These are phyloP conservation scores for Bothrops jararaca DNA, from an alignment of 2,113 vertebrate genomes.

Conservation along the genomic window DNA sequence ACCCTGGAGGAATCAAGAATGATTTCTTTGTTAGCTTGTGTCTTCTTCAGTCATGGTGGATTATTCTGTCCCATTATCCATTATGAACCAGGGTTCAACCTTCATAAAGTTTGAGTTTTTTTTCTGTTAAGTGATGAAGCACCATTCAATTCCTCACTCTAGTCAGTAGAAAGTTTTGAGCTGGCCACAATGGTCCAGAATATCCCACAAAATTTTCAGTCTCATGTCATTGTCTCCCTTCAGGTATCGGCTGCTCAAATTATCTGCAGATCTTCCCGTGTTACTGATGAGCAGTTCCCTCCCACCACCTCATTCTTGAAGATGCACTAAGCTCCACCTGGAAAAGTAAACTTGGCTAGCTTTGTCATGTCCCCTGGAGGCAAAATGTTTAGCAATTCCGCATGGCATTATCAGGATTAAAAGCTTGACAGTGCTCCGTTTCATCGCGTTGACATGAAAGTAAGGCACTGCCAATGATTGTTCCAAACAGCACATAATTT, in stretches of 20 bases:
- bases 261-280: not conserved
- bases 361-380: not conserved
- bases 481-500: constrained; percentile 49
- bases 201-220: no score
- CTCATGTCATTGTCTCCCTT: not conserved
- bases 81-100: not conserved
- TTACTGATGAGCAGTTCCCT: not conserved
- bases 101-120: not conserved
- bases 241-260: not conserved
- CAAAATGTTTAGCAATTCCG: not conserved
- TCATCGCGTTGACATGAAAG: constrained; percentile 20
- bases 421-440: not conserved
- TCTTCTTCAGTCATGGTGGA: not conserved
- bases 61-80: not conserved
- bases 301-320: not conserved
- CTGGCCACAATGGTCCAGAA: not conserved
- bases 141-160: not conserved
- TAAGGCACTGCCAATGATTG: not conserved
- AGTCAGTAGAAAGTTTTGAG: not conserved
- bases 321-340: not conserved
- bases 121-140: not conserved
- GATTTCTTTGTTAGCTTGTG: not conserved
- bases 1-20: not conserved
- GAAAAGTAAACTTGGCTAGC: not conserved
- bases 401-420: constrained; percentile 18